A percentile compares a stretch with the other conserved stretches of the same genome.
phyloP scores from a whole-genome alignment of 2,888 invertebrate species.

The Netelia inedita region DNA sequence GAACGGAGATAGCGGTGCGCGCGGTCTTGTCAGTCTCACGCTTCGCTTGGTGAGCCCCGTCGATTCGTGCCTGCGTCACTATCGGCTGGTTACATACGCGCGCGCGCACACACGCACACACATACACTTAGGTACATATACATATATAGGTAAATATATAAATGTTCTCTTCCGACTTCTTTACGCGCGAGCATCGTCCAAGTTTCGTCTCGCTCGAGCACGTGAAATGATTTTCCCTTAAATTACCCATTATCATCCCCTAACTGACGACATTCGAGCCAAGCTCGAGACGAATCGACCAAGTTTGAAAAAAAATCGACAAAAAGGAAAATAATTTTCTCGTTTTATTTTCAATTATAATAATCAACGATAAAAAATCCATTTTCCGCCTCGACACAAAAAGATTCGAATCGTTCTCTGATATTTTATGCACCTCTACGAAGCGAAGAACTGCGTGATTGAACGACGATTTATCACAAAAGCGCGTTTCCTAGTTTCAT shows the following conservation, averaged over 20 bases:
- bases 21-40: constrained; percentile 83
- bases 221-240: constrained; percentile 37
- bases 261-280: not conserved
- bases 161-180: constrained; percentile 27
- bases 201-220: constrained; percentile 42
- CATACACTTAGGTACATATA: not conserved
- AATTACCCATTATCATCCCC: constrained; percentile 13
- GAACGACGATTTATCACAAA: no score
- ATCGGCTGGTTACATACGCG: constrained; percentile 30
- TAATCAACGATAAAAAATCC: not conserved
- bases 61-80: constrained; percentile 40
- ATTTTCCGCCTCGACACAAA: no score
- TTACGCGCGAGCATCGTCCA: constrained; percentile 41
- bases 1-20: constrained; percentile 77
- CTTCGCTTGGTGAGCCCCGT: constrained; percentile 80
- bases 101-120: not conserved
- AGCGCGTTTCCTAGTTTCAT: not conserved
- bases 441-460: no score
- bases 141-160: not conserved
- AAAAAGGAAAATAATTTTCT: not conserved
- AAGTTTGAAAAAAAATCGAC: not conserved
- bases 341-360: not conserved
- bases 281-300: not conserved
- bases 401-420: no score
- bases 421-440: no score